Conservation (phyloP, 2,797 vertebrate genomes). For the Acanthornis magna region DNA sequence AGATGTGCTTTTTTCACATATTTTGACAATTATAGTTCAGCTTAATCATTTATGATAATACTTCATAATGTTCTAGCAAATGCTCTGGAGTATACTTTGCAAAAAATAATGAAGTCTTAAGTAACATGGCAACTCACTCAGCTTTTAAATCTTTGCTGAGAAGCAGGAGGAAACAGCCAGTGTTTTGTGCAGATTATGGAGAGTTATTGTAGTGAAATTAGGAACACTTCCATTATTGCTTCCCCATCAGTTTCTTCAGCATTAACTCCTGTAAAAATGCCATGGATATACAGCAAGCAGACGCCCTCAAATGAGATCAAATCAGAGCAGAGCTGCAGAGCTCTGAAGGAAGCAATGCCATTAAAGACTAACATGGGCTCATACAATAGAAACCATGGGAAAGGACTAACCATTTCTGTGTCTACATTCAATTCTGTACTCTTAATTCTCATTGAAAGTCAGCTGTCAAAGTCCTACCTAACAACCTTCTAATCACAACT, state of each 20-base stretch:
- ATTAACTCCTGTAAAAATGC: background rate
- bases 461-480: background rate
- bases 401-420: constrained; percentile 12
- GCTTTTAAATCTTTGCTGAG: constrained; percentile 56
- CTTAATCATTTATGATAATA: constrained; percentile 70
- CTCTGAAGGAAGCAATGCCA: constrained; percentile 18
- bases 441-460: background rate
- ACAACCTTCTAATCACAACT: constrained; percentile 26
- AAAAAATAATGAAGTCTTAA: constrained; percentile 63
- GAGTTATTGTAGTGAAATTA: constrained; percentile 35
- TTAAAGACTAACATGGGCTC: background rate
- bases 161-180: background rate
- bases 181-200: background rate
- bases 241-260: constrained; percentile 13
- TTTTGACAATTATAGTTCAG: constrained; percentile 66
- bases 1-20: constrained; percentile 66
- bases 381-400: constrained; percentile 13
- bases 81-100: constrained; percentile 57
- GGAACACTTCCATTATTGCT: constrained; percentile 32
- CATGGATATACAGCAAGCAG: constrained; percentile 12
- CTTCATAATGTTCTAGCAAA: constrained; percentile 59
- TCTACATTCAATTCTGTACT: background rate
- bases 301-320: constrained; percentile 42
- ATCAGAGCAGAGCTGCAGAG: constrained; percentile 26
- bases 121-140: constrained; percentile 32